These are phyloP conservation scores for Mythimna impura DNA, from an alignment of 2,888 invertebrate species.

Conservation along the genomic window DNA sequence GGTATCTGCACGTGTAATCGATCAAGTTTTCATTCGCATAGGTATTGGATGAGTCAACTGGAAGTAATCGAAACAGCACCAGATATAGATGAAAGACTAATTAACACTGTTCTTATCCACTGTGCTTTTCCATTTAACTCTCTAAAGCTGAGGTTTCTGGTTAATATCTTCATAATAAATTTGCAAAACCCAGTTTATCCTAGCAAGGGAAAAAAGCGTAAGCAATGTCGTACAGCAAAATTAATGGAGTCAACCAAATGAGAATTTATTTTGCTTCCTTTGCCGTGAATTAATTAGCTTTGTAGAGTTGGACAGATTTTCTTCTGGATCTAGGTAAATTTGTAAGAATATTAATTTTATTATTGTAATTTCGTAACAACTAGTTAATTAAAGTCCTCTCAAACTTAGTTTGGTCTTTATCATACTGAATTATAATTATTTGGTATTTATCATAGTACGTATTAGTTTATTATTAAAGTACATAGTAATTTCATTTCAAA, in stretches of 20 bases:
- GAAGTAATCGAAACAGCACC: slow-evolving; percentile 22
- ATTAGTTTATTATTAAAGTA: too few relatives aligned
- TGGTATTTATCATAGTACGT: too few relatives aligned
- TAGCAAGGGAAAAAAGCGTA: slow-evolving; percentile 10
- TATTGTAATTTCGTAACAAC: too few relatives aligned
- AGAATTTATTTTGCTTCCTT: slow-evolving; percentile 33
- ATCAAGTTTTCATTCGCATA: slow-evolving; percentile 30
- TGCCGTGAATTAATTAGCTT: slow-evolving; percentile 36
- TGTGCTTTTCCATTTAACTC: slow-evolving; percentile 28
- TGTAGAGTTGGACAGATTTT: slow-evolving; percentile 16
- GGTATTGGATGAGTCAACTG: slow-evolving; percentile 31
- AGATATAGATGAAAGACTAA: slow-evolving; percentile 16
- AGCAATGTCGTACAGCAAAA: slow-evolving; percentile 15
- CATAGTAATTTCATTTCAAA: too few relatives aligned
- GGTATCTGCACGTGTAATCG: slow-evolving; percentile 25
- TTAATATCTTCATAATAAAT: slow-evolving; percentile 21
- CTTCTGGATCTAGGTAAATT: not conserved
- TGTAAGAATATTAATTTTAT: too few relatives aligned
- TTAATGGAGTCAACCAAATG: slow-evolving; percentile 42
- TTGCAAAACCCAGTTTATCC: slow-evolving; percentile 15
- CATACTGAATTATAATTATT: too few relatives aligned
- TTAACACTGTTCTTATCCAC: not conserved
- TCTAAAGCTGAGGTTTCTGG: slow-evolving; percentile 15
- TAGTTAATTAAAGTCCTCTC: too few relatives aligned
- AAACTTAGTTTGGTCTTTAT: too few relatives aligned